Base-by-base conservation (phyloP, 1,140 invertebrate species). In the Dinoponera quadriceps region DNA sequence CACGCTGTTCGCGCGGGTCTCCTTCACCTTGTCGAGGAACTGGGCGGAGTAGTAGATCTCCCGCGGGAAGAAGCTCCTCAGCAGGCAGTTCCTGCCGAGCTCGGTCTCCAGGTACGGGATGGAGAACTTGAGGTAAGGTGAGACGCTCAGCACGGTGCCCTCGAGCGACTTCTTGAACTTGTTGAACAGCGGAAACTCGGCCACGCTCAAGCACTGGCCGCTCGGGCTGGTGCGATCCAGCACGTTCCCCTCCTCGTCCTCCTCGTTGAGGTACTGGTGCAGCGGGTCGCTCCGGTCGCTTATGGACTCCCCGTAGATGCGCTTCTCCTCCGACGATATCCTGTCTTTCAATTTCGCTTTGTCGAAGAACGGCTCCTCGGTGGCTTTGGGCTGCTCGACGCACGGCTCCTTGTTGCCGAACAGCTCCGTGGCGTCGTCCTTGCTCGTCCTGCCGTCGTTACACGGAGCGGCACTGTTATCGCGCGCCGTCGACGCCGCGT, bases 91-190 rank as follows among this genome's bases (percentile, higher is more conserved):
- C 29, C 96, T 95, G 0, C 98, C 98, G 2, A 93, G 94, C 90
- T 98, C 97, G 0, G 98, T 98, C 93, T 99, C 98, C 80, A 99
- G 92, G 93, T 97, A 99, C 0, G 99, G 99, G 57, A 98, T 95
- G 0, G 96, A 95, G 88, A 98, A 97, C 81, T 97, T 96, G 1
- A 98, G 94, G 94, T 97, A 98, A 0, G 98, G 98, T 0, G 98
- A 99, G 84, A 97, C 96, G 0, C 97, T 98, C 0, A 99, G 94
- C 75, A 97, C 94, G 0, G 96, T 96, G 44, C 96, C 96, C 82
- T 97, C 96, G 3, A 98, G 92, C 2, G 96, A 95, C 90, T 97
- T 97, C 59, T 96, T 95, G 87, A 98, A 98, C 71, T 95, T 95
- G 90, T 97, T 97, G 2, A 95, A 93, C 33, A 96, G 93, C 1